These are phyloP conservation scores for Hedya salicella DNA, from an alignment of 2,888 invertebrate genomes.

Conservation along the genomic window DNA sequence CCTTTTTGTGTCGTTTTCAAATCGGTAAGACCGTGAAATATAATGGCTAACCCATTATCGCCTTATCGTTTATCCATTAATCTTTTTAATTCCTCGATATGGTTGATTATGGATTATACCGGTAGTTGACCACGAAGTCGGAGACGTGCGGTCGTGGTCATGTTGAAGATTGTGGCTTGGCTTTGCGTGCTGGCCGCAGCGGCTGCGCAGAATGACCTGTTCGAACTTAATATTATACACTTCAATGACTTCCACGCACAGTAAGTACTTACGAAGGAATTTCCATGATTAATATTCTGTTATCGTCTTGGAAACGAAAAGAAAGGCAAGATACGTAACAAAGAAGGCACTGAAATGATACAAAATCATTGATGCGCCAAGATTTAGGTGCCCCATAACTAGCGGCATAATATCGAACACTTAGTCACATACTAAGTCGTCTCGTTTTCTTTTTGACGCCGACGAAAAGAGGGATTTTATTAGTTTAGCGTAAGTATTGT, in stretches of 20 bases:
- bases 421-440: no score
- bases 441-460: no score
- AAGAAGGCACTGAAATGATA: no score
- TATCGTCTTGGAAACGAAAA: no score
- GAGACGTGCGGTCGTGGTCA: conserved; percentile 12
- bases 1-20: not conserved
- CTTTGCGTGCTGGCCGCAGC: conserved; percentile 50
- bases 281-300: no score
- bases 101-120: not conserved
- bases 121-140: not conserved
- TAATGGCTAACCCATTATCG: not conserved
- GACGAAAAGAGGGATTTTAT: no score
- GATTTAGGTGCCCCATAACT: no score
- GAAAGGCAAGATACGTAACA: no score
- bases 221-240: conserved; percentile 78
- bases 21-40: not conserved
- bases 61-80: conserved; percentile 14
- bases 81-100: conserved; percentile 26
- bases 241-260: conserved; percentile 86
- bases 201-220: conserved; percentile 56
- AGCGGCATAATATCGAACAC: no score
- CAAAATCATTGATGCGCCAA: no score
- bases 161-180: conserved; percentile 48
- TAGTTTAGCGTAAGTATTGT: no score
- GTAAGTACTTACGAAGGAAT: conserved; percentile 62